These are phyloP conservation scores for Holotrichia oblita DNA, from an alignment of 1,140 invertebrate genomes.

Conservation along the genomic window DNA sequence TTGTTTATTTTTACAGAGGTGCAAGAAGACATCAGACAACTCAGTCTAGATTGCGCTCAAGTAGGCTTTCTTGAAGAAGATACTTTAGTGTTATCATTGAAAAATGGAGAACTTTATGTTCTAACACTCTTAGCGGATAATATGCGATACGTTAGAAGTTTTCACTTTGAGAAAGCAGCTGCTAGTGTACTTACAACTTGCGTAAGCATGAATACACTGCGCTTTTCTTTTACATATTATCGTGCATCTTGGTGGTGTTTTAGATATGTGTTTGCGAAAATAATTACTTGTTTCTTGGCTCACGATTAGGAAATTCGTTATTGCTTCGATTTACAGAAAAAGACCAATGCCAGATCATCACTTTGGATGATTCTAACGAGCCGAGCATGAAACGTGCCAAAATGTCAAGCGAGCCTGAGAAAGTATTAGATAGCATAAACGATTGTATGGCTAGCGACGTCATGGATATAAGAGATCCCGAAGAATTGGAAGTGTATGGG, in stretches of 20 bases:
- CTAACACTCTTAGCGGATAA: conserved; percentile 94
- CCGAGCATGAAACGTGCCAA: conserved; percentile 52
- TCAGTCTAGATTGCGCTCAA: conserved; percentile 89
- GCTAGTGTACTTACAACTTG: conserved; percentile 96
- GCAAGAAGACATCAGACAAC: conserved; percentile 84
- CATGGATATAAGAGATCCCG: conserved; percentile 79
- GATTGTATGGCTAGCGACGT: conserved; percentile 86
- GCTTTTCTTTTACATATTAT: neutral
- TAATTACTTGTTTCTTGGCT: conserved; percentile 95
- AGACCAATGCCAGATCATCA: conserved; percentile 67
- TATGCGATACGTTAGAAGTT: conserved; percentile 92
- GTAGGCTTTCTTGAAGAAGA: conserved; percentile 88
- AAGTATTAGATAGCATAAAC: conserved; percentile 78
- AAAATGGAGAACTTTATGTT: conserved; percentile 94
- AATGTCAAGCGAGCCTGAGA: conserved; percentile 52
- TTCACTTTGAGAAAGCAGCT: conserved; percentile 95
- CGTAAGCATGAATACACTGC: conserved; percentile 72
- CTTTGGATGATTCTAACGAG: conserved; percentile 57
- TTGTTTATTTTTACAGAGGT: conserved; percentile 67
- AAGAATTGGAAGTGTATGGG: conserved; percentile 94
- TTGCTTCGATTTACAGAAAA: conserved; percentile 91
- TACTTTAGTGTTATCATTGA: conserved; percentile 90
- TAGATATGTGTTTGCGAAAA: conserved; percentile 92
- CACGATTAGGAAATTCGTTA: conserved; percentile 96
- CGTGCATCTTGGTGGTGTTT: conserved; percentile 38